These are phyloP conservation scores for Timema podura DNA, from an alignment of 2,888 invertebrate genomes.

Conservation along the genomic window DNA sequence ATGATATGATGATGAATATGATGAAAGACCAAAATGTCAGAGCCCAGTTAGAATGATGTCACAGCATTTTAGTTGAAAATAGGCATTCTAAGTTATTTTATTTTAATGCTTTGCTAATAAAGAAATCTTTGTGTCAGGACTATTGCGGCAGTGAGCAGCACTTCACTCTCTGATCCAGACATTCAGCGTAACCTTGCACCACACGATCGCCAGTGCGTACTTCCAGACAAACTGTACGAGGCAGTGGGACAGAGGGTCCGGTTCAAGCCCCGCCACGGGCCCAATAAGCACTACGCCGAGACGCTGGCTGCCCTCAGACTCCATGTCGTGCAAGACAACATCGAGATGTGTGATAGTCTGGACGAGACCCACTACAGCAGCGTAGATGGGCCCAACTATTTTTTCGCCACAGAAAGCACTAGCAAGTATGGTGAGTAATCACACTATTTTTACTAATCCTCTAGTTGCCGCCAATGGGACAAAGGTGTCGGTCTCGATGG, in stretches of 20 bases:
- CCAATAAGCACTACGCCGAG: slow-evolving; percentile 45
- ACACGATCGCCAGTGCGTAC: slow-evolving; percentile 59
- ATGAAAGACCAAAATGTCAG: too few species aligned
- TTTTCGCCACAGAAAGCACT: slow-evolving; percentile 47
- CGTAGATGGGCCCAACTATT: slow-evolving; percentile 59
- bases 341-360: slow-evolving; percentile 63
- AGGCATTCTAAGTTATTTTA: too few species aligned
- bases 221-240: slow-evolving; percentile 67
- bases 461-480: too few species aligned
- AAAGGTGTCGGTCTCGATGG: too few species aligned
- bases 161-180: slow-evolving; percentile 42
- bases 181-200: slow-evolving; percentile 50
- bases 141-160: not conserved
- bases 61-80: too few species aligned
- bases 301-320: slow-evolving; percentile 60
- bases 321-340: slow-evolving; percentile 67
- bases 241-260: slow-evolving; percentile 59
- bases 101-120: too few species aligned
- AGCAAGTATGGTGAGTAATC: slow-evolving; percentile 38
- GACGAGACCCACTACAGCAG: slow-evolving; percentile 57
- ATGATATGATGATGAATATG: too few species aligned
- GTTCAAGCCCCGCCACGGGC: slow-evolving; percentile 44
- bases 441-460: too few species aligned
- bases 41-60: too few species aligned
- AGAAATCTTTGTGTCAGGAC: too few species aligned